Evolutionary conservation across 2,113 vertebrate genomes (phyloP), one percentile per base, ranked within the genome.

Genomic region (Silurus asotus): DNA sequence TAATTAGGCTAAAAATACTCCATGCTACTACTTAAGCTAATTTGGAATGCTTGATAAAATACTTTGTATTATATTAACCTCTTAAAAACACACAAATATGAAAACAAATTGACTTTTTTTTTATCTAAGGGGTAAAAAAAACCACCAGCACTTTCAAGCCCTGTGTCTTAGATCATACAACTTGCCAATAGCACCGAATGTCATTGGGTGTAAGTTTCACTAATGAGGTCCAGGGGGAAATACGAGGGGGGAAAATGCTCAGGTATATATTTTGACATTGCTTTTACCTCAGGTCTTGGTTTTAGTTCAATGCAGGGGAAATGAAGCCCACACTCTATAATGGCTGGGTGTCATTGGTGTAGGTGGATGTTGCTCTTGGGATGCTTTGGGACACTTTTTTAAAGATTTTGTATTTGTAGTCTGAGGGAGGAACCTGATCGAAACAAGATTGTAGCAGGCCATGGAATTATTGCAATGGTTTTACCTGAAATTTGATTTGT

Each of bases 1-100:
- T 86, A 80, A 70, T 86, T 81, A 81, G 7, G 37, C 84, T 80
- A 86, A 86, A 86, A 70, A 81, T 86, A 67, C 11, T 48, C 59
- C 28, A 65, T 9, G 23, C 28, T 78, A 78, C 72, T 37, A 56
- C 75, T 80, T 49, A 28, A 19, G 51, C 75, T 67, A 78, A 85
- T 65, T 72, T 65, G 20, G 75, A 62, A 85, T 28, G 49, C 25
- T 85, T 78, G 17, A 1, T 56, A 15, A 59, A 77, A 78, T 78
- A 11, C 23, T 58, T 59, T 67, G 19, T 25, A 19, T 14, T 9
- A 55, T 67, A 10, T 23, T 20, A 48, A 88, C 6, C 28, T 37
- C 10, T 48, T 48, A 69, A 75, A 84, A 86, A 67, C 86, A 88
- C 89, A 48, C 28, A 48, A 65, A 19, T 1, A 25, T 56, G 17